Evolutionary conservation across 2,888 invertebrate genomes (phyloP), one percentile per base, ranked within the genome.

Genomic region (Phortica magna): DNA sequence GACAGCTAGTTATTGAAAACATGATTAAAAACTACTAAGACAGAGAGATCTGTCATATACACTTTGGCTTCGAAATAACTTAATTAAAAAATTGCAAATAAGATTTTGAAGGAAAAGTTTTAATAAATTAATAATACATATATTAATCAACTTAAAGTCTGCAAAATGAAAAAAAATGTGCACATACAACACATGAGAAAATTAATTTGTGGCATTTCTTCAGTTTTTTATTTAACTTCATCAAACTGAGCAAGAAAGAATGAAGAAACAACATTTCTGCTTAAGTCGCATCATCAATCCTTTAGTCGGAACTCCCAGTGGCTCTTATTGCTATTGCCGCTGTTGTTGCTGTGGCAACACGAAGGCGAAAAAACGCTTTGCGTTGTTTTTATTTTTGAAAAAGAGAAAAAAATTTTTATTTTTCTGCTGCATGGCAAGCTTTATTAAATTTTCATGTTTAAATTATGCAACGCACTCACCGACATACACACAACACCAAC

Each of bases 361-460:
- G 48, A 12, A 14, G 7, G 48, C 31, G 31, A 31, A 31, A 4
- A 12, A 31, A 31, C 64, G 31, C 64, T 64, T 64, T 48, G 48
- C 48, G 9, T 48, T 48, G 9, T 48, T 48, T 48, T 48, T 14
- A 12, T 48, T 48, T 48, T 48, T 48, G 3, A 4, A 31, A 31
- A 31, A 31, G 5, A 31, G 5, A 31, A 31, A 31, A 31, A 31
- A 19, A 61, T 61, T 17, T 61, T 9, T 22, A 9, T 22, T 0
- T 68, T 9, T 68, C n/a, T 68, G 43, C n/a, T 68, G 43, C 43
- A 41, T 41, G 67, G 31, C 14, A 17, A 65, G 31, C 42, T 68
- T 68, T 68, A 68, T 68, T 68, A 68, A 48, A 68, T 68, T 68
- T 68, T 68, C 48, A 48, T 19, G 7, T 68, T 19, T 19, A 68